A percentile compares a stretch with the other conserved stretches of the same genome.
Conservation (phyloP, 2,888 invertebrate species). For the Drosophila nr. medialis region DNA sequence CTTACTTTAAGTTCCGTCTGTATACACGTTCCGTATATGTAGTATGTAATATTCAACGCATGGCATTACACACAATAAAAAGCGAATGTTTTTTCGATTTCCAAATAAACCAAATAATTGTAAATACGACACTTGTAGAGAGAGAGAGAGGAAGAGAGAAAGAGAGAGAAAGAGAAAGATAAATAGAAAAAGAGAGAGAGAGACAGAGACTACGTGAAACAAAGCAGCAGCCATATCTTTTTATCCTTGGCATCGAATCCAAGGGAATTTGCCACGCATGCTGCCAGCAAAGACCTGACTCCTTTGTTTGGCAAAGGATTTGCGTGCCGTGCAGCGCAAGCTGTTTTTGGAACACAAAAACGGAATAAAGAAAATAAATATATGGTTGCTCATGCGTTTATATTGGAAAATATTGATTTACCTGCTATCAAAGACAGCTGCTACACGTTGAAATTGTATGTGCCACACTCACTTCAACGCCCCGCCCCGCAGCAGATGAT, state of each 20-base stretch:
- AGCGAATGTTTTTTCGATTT: conserved; percentile 35
- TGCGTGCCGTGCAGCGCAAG: conserved; percentile 28
- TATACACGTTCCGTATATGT: conserved; percentile 13
- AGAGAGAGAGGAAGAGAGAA: too few relatives aligned
- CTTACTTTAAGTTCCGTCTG: conserved; percentile 28
- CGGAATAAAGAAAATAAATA: conserved; percentile 9
- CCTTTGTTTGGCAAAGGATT: conserved; percentile 62
- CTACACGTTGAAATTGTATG: conserved; percentile 42
- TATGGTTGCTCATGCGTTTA: conserved; percentile 65
- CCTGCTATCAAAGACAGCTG: conserved; percentile 78
- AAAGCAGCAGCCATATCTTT: conserved; percentile 44
- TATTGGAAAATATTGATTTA: conserved; percentile 80
- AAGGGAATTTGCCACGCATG: conserved; percentile 53
- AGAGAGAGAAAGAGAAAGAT: background rate
- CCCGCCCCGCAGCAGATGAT: conserved; percentile 11
- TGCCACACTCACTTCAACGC: conserved; percentile 11
- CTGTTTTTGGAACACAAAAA: conserved; percentile 17
- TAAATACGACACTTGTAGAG: conserved; percentile 28
- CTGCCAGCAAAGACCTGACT: conserved; percentile 33
- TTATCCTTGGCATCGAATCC: conserved; percentile 22
- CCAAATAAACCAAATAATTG: conserved; percentile 51
- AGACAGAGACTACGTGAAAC: conserved; percentile 22
- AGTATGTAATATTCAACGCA: conserved; percentile 20
- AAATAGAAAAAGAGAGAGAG: background rate
- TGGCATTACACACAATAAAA: conserved; percentile 28